These are phyloP conservation scores for Alviniconcha strummeri DNA, from an alignment of 2,888 invertebrate genomes.

Conservation along the genomic window DNA sequence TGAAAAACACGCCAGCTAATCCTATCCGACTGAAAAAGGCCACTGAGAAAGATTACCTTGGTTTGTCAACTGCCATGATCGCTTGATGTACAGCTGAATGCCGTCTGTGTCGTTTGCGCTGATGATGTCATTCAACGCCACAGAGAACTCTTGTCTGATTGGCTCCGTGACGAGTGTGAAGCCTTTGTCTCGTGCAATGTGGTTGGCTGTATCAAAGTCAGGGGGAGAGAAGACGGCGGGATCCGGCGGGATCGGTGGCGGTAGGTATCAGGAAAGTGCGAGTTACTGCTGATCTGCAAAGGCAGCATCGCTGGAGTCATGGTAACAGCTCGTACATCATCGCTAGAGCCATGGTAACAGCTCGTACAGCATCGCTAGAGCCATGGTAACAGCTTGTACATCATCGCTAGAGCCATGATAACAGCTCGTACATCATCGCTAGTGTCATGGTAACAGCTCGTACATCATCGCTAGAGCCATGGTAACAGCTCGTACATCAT, in stretches of 20 bases:
- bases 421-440: no score
- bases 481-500: no score
- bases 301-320: neutral
- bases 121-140: conserved; percentile 8
- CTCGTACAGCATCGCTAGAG: no score
- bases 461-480: no score
- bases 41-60: neutral
- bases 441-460: no score
- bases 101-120: neutral
- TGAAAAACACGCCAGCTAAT: no score
- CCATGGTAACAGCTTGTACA: no score
- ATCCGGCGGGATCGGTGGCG: neutral
- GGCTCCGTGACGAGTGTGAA: neutral
- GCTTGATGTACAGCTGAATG: neutral
- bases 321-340: no score
- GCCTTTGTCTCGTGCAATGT: neutral
- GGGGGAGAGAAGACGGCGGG: neutral
- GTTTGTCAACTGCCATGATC: conserved; percentile 9
- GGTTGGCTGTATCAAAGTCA: neutral
- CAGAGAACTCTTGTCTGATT: conserved; percentile 16
- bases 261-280: conserved; percentile 29
- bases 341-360: no score
- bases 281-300: conserved; percentile 25
- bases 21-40: no score
- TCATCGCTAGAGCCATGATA: no score